These are phyloP conservation scores for Caenorhabditis macrosperma DNA, from an alignment of 2,888 invertebrate species.

Conservation along the genomic window DNA sequence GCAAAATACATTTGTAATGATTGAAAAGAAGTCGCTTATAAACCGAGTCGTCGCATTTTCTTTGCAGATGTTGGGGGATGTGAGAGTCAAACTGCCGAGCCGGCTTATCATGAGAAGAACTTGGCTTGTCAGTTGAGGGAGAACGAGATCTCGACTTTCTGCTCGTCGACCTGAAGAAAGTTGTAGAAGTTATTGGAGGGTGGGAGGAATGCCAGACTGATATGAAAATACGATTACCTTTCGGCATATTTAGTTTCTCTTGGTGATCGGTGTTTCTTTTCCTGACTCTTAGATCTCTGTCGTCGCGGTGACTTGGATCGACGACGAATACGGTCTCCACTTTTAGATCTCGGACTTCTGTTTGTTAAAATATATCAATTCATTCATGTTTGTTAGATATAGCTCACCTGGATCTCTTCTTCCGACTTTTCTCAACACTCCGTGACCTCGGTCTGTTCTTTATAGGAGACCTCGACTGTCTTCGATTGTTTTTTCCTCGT, in stretches of 20 bases:
- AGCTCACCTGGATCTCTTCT: too few species aligned
- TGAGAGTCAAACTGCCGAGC: conserved; percentile 41
- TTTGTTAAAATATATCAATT: too few species aligned
- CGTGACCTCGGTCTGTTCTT: too few species aligned
- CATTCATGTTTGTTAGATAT: too few species aligned
- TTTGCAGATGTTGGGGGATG: conserved; percentile 39
- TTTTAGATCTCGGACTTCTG: background rate
- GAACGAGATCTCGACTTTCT: conserved; percentile 14
- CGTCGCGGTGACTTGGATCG: background rate
- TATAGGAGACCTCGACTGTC: too few species aligned
- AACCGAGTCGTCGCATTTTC: too few species aligned
- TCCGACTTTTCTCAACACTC: too few species aligned
- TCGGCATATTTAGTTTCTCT: background rate
- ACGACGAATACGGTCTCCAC: background rate
- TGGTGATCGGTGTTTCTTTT: conserved; percentile 1
- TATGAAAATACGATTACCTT: conserved; percentile 3
- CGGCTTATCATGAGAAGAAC: conserved; percentile 7
- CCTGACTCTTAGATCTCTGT: background rate
- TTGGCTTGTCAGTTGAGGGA: background rate
- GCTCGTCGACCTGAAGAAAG: too few species aligned
- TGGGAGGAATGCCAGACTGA: too few species aligned
- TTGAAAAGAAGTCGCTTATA: too few species aligned
- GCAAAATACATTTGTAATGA: background rate
- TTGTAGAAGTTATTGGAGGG: too few species aligned
- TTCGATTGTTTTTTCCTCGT: too few species aligned